Base-by-base conservation (phyloP, 2,113 vertebrate species). In the Lontra canadensis region DNA sequence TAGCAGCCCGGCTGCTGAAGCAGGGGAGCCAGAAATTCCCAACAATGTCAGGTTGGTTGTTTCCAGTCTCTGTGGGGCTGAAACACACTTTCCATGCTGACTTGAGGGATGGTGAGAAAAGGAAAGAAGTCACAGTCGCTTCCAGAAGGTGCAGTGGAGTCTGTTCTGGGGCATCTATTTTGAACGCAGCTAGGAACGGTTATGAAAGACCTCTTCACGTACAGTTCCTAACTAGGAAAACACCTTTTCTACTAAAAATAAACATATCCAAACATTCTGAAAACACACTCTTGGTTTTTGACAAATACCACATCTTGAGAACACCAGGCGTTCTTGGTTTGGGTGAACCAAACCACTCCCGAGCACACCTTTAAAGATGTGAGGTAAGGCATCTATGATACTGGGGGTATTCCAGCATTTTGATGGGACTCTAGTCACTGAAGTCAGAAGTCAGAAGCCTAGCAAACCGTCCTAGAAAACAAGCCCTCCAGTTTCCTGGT, bases 111-210 rank as follows among this genome's bases (percentile, higher is more conserved):
- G 29, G 26, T 21, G 78, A 97, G 93, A 94, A 93, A 92, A 84
- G 82, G 82, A 93, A 95, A n/a, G 42, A 88, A 88, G 83, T 81
- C 96, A 94, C 88, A 96, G 97, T 90, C 83, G 96, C 76, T 82
- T 88, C 76, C 57, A 96, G 84, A 73, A 47, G 29, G 74, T 44
- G 61, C 44, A 94, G 59, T 63, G 82, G 82, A 88, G 93, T 88
- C 84, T 94, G 49, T 88, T 94, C 57, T 93, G 90, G 59, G 31
- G 57, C 92, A 81, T 83, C 80, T 96, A 92, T 90, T 98, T 93
- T 98, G 90, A 96, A 97, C 42, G 61, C 73, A 80, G 71, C 78
- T 97, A 57, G 59, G 74, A 88, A 95, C 20, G 74, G 81, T 88
- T 95, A 90, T 1, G 36, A 76, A 94, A 97, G 44, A 59, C 23